Conservation (phyloP, 2,888 invertebrate species). For the Empis stercorea region DNA sequence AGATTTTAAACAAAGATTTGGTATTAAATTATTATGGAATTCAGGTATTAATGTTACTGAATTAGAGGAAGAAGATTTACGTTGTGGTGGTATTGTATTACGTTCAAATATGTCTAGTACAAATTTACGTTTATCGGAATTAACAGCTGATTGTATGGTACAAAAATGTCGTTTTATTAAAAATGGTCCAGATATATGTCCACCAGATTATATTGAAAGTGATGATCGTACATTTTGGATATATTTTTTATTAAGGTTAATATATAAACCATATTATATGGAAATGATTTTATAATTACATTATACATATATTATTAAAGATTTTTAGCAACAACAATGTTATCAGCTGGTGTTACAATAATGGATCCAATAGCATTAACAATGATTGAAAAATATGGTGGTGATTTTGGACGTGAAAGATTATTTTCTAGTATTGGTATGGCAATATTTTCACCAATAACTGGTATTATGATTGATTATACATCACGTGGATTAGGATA, state of each 20-base stretch:
- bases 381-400: constrained; percentile 72
- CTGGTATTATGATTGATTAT: constrained; percentile 63
- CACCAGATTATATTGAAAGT: constrained; percentile 65
- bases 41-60: constrained; percentile 62
- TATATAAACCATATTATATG: constrained; percentile 1
- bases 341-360: constrained; percentile 74
- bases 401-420: constrained; percentile 69
- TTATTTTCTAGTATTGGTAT: constrained; percentile 70
- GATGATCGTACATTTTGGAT: constrained; percentile 69
- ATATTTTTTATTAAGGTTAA: constrained; percentile 53
- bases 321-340: constrained; percentile 67
- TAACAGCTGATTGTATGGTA: constrained; percentile 59
- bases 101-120: constrained; percentile 50
- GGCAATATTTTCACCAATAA: constrained; percentile 70
- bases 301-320: constrained; percentile 26
- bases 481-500: constrained; percentile 45
- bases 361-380: constrained; percentile 80
- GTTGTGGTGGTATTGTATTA: constrained; percentile 60
- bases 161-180: constrained; percentile 62
- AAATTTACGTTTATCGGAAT: constrained; percentile 43
- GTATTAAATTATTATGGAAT: constrained; percentile 46
- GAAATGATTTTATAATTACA: neutral
- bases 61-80: constrained; percentile 56
- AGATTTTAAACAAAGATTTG: constrained; percentile 59
- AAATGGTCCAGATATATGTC: constrained; percentile 65